A percentile compares a stretch with the other conserved stretches of the same genome.
phyloP scores from a whole-genome alignment of 1,140 invertebrate genomes.

The Pararge aegeria region DNA sequence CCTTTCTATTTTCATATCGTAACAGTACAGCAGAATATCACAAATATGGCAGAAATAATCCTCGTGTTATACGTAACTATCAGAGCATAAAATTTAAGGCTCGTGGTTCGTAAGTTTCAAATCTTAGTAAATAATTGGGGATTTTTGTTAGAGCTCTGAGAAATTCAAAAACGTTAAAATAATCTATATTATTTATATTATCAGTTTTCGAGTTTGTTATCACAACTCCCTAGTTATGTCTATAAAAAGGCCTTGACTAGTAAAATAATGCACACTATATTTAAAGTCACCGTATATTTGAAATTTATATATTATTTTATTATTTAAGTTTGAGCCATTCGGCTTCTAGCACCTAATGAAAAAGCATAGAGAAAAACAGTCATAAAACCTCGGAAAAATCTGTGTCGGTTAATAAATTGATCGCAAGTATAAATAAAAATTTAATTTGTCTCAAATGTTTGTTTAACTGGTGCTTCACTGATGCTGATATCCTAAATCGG shows the following conservation, averaged over 20 bases:
- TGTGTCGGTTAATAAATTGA: too few species aligned
- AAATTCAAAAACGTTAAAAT: not conserved
- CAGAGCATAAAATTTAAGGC: constrained; percentile 24
- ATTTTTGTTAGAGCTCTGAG: not conserved
- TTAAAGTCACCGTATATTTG: too few species aligned
- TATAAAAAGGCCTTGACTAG: too few species aligned
- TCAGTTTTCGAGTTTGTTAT: too few species aligned
- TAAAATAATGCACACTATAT: too few species aligned
- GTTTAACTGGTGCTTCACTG: constrained; percentile 54
- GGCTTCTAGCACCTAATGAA: too few species aligned
- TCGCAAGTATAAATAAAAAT: constrained; percentile 19
- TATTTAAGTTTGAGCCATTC: too few species aligned
- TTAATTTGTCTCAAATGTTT: constrained; percentile 42
- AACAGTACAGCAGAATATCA: constrained; percentile 10
- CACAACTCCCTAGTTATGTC: too few species aligned
- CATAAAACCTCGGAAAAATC: too few species aligned
- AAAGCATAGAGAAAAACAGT: too few species aligned
- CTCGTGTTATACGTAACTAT: constrained; percentile 19
- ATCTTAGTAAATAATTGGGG: not conserved
- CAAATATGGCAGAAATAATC: constrained; percentile 14
- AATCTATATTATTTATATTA: not conserved
- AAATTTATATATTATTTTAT: too few species aligned
- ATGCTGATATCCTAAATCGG: constrained; percentile 59
- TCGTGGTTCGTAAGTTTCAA: constrained; percentile 6
- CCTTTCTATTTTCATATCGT: constrained; percentile 13